A percentile compares a stretch with the other conserved stretches of the same genome.
Evolutionary conservation across 2,888 invertebrate genomes (phyloP).

Genomic region (Leucoma salicis): DNA sequence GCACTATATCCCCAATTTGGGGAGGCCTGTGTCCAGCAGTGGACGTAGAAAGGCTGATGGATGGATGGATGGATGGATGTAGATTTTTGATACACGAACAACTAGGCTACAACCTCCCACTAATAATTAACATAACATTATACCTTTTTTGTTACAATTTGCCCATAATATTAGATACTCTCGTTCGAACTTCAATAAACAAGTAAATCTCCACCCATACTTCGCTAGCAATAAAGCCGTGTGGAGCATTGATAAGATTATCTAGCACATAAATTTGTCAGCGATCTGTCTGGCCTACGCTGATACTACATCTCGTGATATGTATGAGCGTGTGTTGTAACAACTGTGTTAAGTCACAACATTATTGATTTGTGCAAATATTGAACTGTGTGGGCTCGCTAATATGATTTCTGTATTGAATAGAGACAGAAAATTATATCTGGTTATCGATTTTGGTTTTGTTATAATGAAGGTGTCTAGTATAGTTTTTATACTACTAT

Average conservation of each 20-base stretch:
- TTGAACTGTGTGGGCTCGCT: conserved; percentile 6
- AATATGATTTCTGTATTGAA: conserved; percentile 10
- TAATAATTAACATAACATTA: no score
- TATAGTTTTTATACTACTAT: no score
- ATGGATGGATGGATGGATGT: no score
- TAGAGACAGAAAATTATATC: not conserved
- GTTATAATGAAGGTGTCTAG: not conserved
- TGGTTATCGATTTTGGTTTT: not conserved
- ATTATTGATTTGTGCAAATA: conserved; percentile 18
- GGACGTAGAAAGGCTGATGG: no score
- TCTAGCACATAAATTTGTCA: conserved; percentile 73
- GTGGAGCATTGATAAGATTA: conserved; percentile 63
- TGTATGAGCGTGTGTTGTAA: conserved; percentile 38
- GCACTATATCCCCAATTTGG: no score
- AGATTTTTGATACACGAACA: no score
- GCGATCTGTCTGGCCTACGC: conserved; percentile 50
- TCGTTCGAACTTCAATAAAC: no score
- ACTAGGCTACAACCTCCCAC: no score
- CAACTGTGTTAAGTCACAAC: conserved; percentile 23
- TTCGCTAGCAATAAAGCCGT: conserved; percentile 59
- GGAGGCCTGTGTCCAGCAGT: no score
- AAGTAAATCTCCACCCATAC: no score
- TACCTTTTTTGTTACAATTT: no score
- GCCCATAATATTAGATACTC: no score
- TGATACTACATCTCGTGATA: conserved; percentile 35